A percentile compares a stretch with the other conserved stretches of the same genome.
phyloP scores from a whole-genome alignment of 35 echinoderm and acorn worm genomes.

The Acanthaster planci region DNA sequence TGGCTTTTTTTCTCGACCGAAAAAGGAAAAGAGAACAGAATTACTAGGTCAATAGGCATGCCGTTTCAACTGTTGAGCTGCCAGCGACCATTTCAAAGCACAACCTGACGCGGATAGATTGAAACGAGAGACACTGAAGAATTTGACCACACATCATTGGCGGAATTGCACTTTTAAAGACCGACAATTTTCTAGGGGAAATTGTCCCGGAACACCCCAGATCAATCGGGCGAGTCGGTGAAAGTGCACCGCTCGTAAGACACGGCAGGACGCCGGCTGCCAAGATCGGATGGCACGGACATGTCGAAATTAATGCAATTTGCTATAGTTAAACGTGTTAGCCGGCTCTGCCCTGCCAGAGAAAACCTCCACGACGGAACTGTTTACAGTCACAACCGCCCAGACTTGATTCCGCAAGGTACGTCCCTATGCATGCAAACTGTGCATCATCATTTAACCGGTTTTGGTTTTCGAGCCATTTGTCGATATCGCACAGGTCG shows the following conservation, averaged over 20 bases:
- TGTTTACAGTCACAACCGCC: conserved; percentile 2
- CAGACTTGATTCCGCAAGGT: not conserved
- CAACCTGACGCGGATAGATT: not conserved
- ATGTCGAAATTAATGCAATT: conserved; percentile 10
- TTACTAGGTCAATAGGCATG: too few relatives aligned
- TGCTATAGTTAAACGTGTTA: conserved; percentile 2
- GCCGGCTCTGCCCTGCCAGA: not conserved
- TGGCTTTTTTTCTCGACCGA: not conserved
- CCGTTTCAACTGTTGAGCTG: not conserved
- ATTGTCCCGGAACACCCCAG: not conserved
- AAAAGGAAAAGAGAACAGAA: not conserved
- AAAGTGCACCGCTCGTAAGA: conserved; percentile 1
- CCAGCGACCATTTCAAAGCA: not conserved
- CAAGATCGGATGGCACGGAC: not conserved
- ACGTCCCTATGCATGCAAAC: too few relatives aligned
- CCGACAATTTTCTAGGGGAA: not conserved
- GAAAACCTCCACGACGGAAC: not conserved
- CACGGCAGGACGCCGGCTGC: not conserved
- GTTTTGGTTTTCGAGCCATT: not conserved
- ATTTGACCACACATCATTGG: not conserved
- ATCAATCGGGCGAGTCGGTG: not conserved
- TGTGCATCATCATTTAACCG: not conserved
- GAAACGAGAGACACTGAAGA: not conserved
- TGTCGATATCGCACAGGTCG: not conserved
- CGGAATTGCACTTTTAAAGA: conserved; percentile 1